Conservation (phyloP, 2,888 invertebrate species). For the Heliconius erato region DNA sequence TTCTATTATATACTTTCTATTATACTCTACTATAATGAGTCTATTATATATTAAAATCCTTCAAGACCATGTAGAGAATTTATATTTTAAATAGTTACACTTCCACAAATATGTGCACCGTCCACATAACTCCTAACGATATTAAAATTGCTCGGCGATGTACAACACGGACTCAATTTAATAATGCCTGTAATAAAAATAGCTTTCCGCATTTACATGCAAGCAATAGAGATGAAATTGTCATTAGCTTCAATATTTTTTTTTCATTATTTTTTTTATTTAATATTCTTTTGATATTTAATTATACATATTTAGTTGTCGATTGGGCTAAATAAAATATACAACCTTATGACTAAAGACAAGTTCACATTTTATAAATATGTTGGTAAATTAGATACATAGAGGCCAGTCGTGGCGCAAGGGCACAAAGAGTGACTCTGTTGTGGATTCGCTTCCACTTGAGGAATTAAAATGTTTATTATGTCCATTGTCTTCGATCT, state of each 20-base stretch:
- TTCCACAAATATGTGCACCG: conserved; percentile 4
- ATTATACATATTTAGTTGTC: background rate
- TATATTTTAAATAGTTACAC: conserved; percentile 13
- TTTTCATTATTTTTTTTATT: background rate
- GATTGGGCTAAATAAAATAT: background rate
- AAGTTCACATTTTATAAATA: too few relatives aligned
- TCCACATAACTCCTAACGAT: conserved; percentile 22
- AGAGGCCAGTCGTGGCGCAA: too few relatives aligned
- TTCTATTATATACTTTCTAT: too few relatives aligned
- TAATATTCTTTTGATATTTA: background rate
- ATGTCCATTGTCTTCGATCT: too few relatives aligned
- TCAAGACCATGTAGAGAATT: background rate
- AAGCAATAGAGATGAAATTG: conserved; percentile 24
- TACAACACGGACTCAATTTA: conserved; percentile 31
- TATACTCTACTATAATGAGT: too few relatives aligned
- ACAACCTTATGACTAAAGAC: too few relatives aligned
- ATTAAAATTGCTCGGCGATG: conserved; percentile 33
- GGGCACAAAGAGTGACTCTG: too few relatives aligned
- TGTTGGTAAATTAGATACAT: too few relatives aligned
- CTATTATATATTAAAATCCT: too few relatives aligned
- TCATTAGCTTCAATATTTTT: background rate
- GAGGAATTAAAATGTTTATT: too few relatives aligned
- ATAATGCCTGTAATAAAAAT: conserved; percentile 27
- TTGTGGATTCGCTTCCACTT: too few relatives aligned
- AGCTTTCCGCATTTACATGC: conserved; percentile 28